phyloP scores from a whole-genome alignment of 2,113 vertebrate species.

The Balaeniceps rex region DNA sequence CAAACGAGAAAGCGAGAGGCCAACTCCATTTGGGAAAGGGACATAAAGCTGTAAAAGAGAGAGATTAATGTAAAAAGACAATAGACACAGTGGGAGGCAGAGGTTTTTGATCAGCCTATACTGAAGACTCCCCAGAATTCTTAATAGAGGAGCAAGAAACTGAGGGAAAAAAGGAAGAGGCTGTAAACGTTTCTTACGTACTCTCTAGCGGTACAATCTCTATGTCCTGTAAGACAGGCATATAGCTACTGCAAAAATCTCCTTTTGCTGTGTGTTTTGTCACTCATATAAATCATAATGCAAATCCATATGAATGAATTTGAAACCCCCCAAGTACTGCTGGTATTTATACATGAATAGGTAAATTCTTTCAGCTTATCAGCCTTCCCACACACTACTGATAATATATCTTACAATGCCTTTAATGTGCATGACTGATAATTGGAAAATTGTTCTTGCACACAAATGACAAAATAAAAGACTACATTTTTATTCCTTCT shows the following conservation, averaged over 20 bases:
- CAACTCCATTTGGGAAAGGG: not conserved
- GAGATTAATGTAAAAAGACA: not conserved
- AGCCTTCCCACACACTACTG: not conserved
- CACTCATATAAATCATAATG: not conserved
- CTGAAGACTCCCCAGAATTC: not conserved
- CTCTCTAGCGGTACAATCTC: not conserved
- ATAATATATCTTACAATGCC: not conserved
- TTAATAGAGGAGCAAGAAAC: not conserved
- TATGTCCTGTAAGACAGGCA: not conserved
- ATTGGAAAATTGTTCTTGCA: not conserved
- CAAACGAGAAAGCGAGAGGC: not conserved
- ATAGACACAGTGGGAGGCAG: not conserved
- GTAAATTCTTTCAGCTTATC: not conserved
- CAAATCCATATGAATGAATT: not conserved
- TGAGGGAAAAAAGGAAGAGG: not conserved
- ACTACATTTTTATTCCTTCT: not conserved
- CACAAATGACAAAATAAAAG: not conserved
- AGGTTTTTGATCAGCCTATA: not conserved
- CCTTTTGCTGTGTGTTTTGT: not conserved
- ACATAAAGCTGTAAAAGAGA: not conserved
- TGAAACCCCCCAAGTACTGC: not conserved
- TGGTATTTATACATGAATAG: not conserved
- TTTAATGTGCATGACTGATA: not conserved
- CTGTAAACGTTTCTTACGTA: not conserved
- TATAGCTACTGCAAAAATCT: not conserved